These are phyloP conservation scores for Graphium colonna DNA, from an alignment of 2,888 invertebrate genomes.

Conservation along the genomic window DNA sequence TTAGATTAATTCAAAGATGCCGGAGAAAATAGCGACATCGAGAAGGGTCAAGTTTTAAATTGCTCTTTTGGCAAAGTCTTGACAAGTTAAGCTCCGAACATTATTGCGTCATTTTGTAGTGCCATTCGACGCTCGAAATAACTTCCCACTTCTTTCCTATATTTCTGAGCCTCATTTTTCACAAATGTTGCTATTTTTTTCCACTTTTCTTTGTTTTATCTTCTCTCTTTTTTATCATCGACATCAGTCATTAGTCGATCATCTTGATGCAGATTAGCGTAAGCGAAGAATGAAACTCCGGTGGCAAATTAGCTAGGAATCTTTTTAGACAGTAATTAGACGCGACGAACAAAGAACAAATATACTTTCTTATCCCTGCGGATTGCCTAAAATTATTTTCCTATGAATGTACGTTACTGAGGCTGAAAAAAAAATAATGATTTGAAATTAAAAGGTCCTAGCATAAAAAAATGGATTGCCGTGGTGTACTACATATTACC, in stretches of 20 bases:
- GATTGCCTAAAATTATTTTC: slow-evolving; percentile 23
- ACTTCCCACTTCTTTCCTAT: too few species aligned
- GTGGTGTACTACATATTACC: slow-evolving; percentile 71
- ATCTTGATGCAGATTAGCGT: too few species aligned
- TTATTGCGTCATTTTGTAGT: slow-evolving; percentile 24
- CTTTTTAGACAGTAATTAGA: slow-evolving; percentile 16
- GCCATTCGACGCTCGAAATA: slow-evolving; percentile 22
- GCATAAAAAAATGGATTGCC: slow-evolving; percentile 27
- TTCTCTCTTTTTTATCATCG: too few species aligned
- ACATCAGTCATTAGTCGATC: too few species aligned
- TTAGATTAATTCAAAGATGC: slow-evolving; percentile 18
- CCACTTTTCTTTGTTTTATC: too few species aligned
- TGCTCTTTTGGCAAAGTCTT: slow-evolving; percentile 30
- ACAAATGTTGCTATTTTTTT: too few species aligned
- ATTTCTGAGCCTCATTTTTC: too few species aligned
- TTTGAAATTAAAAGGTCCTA: slow-evolving; percentile 54
- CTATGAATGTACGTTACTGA: slow-evolving; percentile 35
- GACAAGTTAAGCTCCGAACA: slow-evolving; percentile 36
- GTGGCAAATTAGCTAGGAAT: neutral
- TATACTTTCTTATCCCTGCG: slow-evolving; percentile 13
- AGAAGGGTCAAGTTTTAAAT: slow-evolving; percentile 23
- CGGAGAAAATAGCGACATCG: slow-evolving; percentile 21
- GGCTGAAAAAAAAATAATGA: slow-evolving; percentile 51
- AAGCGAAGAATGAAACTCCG: neutral
- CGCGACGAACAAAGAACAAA: slow-evolving; percentile 12